These are phyloP conservation scores for Girardinus metallicus DNA, from an alignment of 2,797 vertebrate genomes.

Conservation along the genomic window DNA sequence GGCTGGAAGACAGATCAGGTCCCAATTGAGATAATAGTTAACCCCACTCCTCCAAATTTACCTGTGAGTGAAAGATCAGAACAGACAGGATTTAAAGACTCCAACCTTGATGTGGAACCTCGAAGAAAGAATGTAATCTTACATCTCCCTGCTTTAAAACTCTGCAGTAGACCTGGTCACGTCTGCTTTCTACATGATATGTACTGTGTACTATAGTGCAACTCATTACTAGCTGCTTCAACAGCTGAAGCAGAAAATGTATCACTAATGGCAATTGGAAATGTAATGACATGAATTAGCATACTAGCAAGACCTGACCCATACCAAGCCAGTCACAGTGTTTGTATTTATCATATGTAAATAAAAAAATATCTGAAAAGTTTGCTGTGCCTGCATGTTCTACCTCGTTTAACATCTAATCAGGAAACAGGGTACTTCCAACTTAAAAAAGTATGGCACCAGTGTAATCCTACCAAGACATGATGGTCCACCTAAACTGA, in stretches of 20 bases:
- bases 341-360: background rate
- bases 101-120: constrained; percentile 31
- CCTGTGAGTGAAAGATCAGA: constrained; percentile 65
- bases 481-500: no score
- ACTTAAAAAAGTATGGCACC: background rate
- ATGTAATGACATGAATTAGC: background rate
- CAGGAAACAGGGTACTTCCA: background rate
- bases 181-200: background rate
- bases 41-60: constrained; percentile 61
- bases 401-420: background rate
- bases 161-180: background rate
- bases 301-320: background rate
- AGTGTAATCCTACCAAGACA: no score
- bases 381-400: background rate
- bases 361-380: background rate
- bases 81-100: constrained; percentile 49
- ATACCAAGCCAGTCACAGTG: background rate
- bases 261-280: background rate
- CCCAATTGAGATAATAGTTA: constrained; percentile 72
- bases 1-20: constrained; percentile 55
- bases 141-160: background rate
- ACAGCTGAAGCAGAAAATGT: background rate
- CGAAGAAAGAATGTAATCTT: constrained; percentile 9
- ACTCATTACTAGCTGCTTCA: background rate
- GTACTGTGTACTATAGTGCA: background rate